Evolutionary conservation across 2,113 vertebrate species (phyloP).

Genomic region (Rhipidura dahli): DNA sequence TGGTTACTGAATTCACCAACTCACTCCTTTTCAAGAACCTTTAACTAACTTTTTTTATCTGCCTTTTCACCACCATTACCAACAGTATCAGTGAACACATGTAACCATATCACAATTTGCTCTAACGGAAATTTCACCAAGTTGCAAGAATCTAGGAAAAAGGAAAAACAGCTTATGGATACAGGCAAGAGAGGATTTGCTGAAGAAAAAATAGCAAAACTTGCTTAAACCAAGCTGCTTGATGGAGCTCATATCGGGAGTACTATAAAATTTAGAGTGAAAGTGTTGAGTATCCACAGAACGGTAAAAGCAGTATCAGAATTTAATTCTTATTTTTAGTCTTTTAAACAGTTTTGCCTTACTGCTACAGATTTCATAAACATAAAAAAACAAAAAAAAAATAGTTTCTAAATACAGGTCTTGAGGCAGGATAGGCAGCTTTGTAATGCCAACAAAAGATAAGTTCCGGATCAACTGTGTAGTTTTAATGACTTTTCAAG

Average conservation of each 20-base stretch:
- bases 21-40: neutral
- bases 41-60: neutral
- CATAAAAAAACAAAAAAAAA: neutral
- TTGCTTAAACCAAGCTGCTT: neutral
- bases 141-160: neutral
- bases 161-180: neutral
- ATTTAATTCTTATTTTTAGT: neutral
- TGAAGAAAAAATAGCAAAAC: neutral
- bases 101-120: neutral
- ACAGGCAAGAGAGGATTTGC: neutral
- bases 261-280: neutral
- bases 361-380: neutral
- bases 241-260: neutral
- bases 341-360: neutral
- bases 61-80: neutral
- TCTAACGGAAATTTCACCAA: neutral
- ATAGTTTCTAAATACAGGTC: neutral
- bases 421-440: neutral
- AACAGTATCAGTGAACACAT: neutral
- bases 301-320: neutral
- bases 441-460: neutral
- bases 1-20: neutral
- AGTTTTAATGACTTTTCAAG: neutral
- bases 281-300: neutral
- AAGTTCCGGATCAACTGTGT: neutral